phyloP scores from a whole-genome alignment of 2,797 vertebrate species.

The Liparis tanakae region DNA sequence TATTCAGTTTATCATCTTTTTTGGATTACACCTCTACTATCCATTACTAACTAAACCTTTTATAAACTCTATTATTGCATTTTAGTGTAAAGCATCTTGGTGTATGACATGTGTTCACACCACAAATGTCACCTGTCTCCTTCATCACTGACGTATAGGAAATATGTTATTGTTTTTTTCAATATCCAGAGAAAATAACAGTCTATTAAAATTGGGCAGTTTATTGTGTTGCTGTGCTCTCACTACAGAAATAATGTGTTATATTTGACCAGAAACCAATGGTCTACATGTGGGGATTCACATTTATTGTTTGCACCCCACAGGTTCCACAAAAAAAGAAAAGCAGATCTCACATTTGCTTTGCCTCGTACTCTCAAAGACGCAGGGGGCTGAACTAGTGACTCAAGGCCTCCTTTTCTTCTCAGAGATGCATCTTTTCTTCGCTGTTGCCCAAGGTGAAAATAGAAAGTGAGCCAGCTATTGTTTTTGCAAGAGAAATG shows the following conservation, averaged over 20 bases:
- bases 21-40: neutral
- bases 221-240: neutral
- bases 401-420: slow-evolving; percentile 35
- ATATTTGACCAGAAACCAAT: slow-evolving; percentile 6
- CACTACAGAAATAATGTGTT: neutral
- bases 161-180: neutral
- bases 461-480: slow-evolving; percentile 35
- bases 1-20: neutral
- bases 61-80: neutral
- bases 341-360: slow-evolving; percentile 24
- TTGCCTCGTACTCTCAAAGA: slow-evolving; percentile 15
- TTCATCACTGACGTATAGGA: neutral
- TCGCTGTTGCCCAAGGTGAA: slow-evolving; percentile 58
- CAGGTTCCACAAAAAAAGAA: slow-evolving; percentile 16
- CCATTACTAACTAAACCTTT: neutral
- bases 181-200: neutral
- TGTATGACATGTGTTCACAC: neutral
- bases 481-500: slow-evolving; percentile 51
- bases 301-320: neutral
- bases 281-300: slow-evolving; percentile 3
- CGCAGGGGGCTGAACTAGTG: slow-evolving; percentile 33
- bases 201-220: neutral
- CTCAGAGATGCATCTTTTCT: slow-evolving; percentile 35
- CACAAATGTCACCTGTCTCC: neutral
- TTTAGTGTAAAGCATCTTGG: neutral